phyloP scores from a whole-genome alignment of 2,113 vertebrate genomes.

The Potamarius usumacintae region DNA sequence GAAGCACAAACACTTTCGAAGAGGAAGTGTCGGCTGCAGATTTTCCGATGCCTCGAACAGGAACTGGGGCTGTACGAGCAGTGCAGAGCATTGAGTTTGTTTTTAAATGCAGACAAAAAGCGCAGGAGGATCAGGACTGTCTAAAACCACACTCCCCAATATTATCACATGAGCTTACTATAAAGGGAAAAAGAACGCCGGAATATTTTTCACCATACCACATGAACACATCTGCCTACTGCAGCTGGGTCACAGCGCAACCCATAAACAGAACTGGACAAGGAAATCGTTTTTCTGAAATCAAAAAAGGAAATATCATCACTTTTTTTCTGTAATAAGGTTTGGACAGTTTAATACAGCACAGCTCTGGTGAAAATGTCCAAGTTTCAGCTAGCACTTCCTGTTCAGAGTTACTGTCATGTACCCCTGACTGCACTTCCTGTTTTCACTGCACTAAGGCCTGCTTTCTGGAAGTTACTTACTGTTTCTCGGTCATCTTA shows the following conservation, averaged over 20 bases:
- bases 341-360: neutral
- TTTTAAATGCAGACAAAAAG: neutral
- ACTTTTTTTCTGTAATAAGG: neutral
- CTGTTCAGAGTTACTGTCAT: neutral
- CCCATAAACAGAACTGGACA: neutral
- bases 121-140: neutral
- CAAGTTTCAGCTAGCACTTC: neutral
- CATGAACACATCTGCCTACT: neutral
- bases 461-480: neutral
- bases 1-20: constrained; percentile 51
- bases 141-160: neutral
- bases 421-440: constrained; percentile 1
- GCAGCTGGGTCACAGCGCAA: neutral
- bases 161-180: neutral
- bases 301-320: neutral
- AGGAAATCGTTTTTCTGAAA: neutral
- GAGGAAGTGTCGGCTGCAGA: constrained; percentile 55
- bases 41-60: constrained; percentile 58
- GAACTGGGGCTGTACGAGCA: constrained; percentile 42
- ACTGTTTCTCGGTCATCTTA: neutral
- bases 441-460: neutral
- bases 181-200: neutral
- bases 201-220: neutral
- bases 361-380: neutral
- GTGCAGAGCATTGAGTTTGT: neutral